Evolutionary conservation across 2,113 vertebrate species (phyloP), one percentile per base, ranked within the genome.

Genomic region (Bettongia penicillata): DNA sequence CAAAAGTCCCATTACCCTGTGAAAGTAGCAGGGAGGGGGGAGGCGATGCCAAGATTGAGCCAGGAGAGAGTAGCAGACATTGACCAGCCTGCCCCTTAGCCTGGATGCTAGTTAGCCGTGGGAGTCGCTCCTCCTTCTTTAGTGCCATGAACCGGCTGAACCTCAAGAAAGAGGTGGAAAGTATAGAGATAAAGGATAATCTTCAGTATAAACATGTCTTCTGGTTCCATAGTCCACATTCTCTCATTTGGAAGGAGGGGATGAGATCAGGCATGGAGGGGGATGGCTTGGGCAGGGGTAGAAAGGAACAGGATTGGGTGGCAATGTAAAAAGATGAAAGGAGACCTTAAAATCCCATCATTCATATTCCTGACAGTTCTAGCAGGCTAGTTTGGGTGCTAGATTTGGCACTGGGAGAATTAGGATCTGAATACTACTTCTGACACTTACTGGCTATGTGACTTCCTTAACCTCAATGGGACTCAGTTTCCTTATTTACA

Each of bases 121-220:
- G 95, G 84, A 92, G 49, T 26, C 31, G 0, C 2, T 26, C 68
- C 95, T 93, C 90, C 55, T 91, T 53, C 90, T 51, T 91, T 0
- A 0, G 50, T 1, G n/a, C 93, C 91, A 94, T 93, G 91, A 68
- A 97, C 97, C 90, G 94, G 4, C 2, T 26, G 2, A 94, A 94
- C 94, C 93, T 16, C 49, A 55, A 93, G 94, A 92, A 97, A 94
- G 95, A 97, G 95, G 96, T 95, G 94, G 96, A 96, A 96, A 96
- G 96, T 91, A 97, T 95, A 97, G 94, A 96, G 97, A 98, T 98
- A 98, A 97, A 97, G 90, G 95, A 95, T 97, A 96, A 97, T 97
- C 97, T 98, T 96, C 61, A 97, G 94, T 90, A 90, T 98, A 97
- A 98, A 98, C 98, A 98, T 68, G 91, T 93, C 93, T 94, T 90